A percentile compares a stretch with the other conserved stretches of the same genome.
These are phyloP conservation scores for Ondatra zibethicus DNA, from an alignment of 2,113 vertebrate genomes.

Conservation along the genomic window DNA sequence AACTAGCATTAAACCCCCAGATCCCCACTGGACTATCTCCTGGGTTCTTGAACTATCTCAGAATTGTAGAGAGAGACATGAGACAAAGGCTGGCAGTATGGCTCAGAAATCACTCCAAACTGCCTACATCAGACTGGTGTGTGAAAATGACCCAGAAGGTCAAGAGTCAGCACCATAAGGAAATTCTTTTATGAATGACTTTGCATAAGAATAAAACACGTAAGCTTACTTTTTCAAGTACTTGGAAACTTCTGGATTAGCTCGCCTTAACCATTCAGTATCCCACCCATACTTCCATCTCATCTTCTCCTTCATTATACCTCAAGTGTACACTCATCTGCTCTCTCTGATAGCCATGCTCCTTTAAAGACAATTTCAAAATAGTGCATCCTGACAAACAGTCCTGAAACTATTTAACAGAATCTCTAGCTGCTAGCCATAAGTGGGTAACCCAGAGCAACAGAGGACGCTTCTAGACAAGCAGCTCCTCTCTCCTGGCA, in stretches of 20 bases:
- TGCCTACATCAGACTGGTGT: neutral
- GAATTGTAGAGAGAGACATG: neutral
- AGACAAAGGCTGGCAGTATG: neutral
- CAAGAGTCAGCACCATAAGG: neutral
- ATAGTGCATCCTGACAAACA: slow-evolving; percentile 48
- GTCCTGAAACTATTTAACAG: slow-evolving; percentile 20
- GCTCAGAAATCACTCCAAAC: neutral
- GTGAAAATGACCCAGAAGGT: neutral
- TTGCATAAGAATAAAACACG: slow-evolving; percentile 2
- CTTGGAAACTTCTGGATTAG: neutral
- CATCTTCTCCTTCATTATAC: neutral
- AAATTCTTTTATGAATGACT: neutral
- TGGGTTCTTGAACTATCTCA: slow-evolving; percentile 4
- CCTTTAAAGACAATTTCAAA: slow-evolving; percentile 44
- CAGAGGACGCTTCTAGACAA: slow-evolving; percentile 28
- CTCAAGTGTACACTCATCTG: too few species aligned
- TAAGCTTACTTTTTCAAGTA: neutral
- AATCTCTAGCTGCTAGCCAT: slow-evolving; percentile 49
- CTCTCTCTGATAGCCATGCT: neutral
- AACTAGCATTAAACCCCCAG: neutral
- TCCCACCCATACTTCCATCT: neutral
- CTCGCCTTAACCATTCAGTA: neutral
- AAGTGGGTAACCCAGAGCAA: slow-evolving; percentile 53
- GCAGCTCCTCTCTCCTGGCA: neutral
- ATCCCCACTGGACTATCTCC: neutral